Evolutionary conservation across 2,888 invertebrate species (phyloP).

Genomic region (Terebella lapidaria): DNA sequence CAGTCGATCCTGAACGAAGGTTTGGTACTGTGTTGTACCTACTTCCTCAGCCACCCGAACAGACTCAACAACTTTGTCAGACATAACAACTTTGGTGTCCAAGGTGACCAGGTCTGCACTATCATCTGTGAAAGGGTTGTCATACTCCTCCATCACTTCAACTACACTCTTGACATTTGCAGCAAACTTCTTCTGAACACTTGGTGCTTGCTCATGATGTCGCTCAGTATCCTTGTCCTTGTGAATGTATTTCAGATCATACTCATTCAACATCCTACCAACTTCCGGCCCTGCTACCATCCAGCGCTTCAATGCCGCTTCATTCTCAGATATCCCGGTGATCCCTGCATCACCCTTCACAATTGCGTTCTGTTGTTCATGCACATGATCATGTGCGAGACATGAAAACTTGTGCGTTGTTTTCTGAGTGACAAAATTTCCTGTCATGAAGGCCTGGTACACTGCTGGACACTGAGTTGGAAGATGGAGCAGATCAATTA

Average conservation of each 20-base stretch:
- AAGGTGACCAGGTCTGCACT: slow-evolving; percentile 12
- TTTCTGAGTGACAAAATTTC: slow-evolving; percentile 6
- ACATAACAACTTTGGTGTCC: slow-evolving; percentile 9
- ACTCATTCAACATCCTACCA: slow-evolving; percentile 13
- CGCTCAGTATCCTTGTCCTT: slow-evolving; percentile 1
- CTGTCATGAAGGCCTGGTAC: too few relatives aligned
- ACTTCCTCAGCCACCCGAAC: not conserved
- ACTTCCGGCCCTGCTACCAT: slow-evolving; percentile 21
- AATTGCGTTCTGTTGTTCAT: slow-evolving; percentile 12
- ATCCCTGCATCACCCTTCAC: slow-evolving; percentile 11
- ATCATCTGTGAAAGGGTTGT: slow-evolving; percentile 18
- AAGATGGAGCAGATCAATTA: too few relatives aligned
- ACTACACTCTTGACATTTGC: slow-evolving; percentile 10
- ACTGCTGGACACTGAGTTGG: too few relatives aligned
- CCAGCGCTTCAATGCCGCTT: slow-evolving; percentile 16
- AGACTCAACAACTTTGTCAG: not conserved
- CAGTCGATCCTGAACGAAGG: not conserved
- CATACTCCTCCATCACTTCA: slow-evolving; percentile 11
- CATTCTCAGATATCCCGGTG: not conserved
- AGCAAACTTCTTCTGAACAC: slow-evolving; percentile 14
- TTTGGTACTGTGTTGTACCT: not conserved
- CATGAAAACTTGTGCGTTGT: not conserved
- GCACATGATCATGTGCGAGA: slow-evolving; percentile 9
- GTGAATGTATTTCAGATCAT: not conserved
- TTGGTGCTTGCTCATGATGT: slow-evolving; percentile 17